These are phyloP conservation scores for Syritta pipiens DNA, from an alignment of 2,888 invertebrate species.

Conservation along the genomic window DNA sequence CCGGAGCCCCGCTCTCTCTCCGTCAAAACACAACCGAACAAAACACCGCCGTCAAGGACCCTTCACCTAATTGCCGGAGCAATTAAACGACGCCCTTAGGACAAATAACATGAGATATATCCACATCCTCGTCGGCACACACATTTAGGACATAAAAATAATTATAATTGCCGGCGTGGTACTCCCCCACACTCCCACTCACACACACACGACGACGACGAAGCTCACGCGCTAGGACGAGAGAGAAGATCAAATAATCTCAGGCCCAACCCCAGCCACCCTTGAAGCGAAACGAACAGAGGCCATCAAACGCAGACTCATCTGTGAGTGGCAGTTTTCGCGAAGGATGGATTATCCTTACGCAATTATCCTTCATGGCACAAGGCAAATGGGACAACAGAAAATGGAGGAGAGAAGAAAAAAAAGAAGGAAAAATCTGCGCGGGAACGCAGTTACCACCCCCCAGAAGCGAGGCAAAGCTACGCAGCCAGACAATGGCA, in stretches of 20 bases:
- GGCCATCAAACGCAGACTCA: constrained; percentile 77
- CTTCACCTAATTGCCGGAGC: constrained; percentile 73
- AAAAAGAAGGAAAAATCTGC: constrained; percentile 36
- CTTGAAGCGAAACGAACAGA: constrained; percentile 73
- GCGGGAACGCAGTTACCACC: constrained; percentile 63
- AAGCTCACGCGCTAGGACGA: constrained; percentile 7
- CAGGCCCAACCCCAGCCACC: constrained; percentile 44
- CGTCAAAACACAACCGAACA: constrained; percentile 33
- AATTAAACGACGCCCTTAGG: constrained; percentile 80
- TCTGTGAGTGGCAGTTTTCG: constrained; percentile 77
- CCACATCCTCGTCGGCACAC: constrained; percentile 54
- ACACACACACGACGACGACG: background rate
- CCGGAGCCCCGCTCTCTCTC: too few species aligned
- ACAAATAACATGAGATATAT: constrained; percentile 76
- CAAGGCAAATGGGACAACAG: constrained; percentile 32
- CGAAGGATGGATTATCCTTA: constrained; percentile 70
- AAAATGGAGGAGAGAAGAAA: background rate
- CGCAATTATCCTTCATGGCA: constrained; percentile 64
- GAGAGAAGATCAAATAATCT: constrained; percentile 62
- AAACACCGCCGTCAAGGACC: constrained; percentile 67
- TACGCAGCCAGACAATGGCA: constrained; percentile 56
- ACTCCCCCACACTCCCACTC: constrained; percentile 7
- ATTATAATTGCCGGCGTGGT: constrained; percentile 64
- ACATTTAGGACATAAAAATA: constrained; percentile 67
- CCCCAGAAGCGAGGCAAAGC: constrained; percentile 1